Percentiles rank a stretch among this genome's conserved stretches.
phyloP scores from a whole-genome alignment of 2,113 vertebrate genomes.

The Siniperca knerii region DNA sequence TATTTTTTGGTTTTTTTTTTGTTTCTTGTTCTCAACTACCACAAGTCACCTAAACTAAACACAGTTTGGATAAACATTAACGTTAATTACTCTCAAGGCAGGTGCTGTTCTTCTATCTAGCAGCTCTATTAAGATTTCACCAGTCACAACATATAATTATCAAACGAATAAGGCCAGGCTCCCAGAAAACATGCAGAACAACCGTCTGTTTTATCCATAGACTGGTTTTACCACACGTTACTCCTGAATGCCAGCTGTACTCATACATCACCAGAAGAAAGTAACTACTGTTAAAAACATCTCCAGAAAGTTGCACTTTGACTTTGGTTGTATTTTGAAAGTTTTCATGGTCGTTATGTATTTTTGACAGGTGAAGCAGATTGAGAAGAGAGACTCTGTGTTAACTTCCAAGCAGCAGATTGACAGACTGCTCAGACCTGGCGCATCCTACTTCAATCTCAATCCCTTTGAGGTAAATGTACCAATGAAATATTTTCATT shows the following conservation, averaged over 20 bases:
- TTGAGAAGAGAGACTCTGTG: conserved; percentile 98
- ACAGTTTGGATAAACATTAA: no score
- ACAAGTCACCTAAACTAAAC: no score
- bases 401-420: conserved; percentile 98
- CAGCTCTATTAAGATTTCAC: no score
- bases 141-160: background rate
- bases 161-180: background rate
- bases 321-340: background rate
- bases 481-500: background rate
- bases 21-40: background rate
- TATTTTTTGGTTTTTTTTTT: no score
- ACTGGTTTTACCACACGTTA: background rate
- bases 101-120: background rate
- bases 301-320: background rate
- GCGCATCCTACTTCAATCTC: conserved; percentile 96
- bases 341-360: background rate
- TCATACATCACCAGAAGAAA: no score
- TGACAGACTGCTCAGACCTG: conserved; percentile 94
- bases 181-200: background rate
- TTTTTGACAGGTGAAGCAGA: conserved; percentile 94
- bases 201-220: background rate
- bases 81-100: rapidly evolving
- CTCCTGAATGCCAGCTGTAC: no score
- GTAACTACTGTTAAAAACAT: no score
- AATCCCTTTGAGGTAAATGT: conserved; percentile 94